phyloP scores from a whole-genome alignment of 2,113 vertebrate species.

The Bubo bubo region DNA sequence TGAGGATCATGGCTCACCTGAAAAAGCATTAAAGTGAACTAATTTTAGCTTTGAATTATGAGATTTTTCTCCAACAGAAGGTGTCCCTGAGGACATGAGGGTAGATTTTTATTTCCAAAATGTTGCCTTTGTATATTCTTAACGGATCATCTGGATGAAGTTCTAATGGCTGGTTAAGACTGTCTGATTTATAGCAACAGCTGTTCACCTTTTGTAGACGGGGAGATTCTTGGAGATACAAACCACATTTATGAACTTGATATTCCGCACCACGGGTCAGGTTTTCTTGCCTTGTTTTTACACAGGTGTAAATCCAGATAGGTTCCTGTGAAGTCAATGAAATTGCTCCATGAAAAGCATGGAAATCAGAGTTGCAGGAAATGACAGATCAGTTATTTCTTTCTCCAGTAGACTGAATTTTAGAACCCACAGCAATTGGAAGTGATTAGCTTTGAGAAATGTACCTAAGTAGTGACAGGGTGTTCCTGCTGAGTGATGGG shows the following conservation, averaged over 20 bases:
- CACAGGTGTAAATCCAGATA: slow-evolving; percentile 55
- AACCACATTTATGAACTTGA: background rate
- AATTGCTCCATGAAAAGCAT: background rate
- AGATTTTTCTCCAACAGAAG: slow-evolving; percentile 44
- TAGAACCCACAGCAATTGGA: background rate
- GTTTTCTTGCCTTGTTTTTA: background rate
- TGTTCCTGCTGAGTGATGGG: background rate
- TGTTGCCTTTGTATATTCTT: slow-evolving; percentile 49
- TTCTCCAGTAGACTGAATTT: background rate
- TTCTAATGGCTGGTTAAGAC: slow-evolving; percentile 25
- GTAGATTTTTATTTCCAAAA: slow-evolving; percentile 56
- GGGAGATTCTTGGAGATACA: background rate
- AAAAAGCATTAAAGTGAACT: slow-evolving; percentile 49
- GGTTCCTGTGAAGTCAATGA: slow-evolving; percentile 32
- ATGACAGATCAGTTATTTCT: background rate
- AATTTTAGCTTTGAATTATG: slow-evolving; percentile 61
- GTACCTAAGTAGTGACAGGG: background rate
- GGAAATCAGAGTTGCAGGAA: slow-evolving; percentile 30
- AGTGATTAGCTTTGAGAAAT: slow-evolving; percentile 23
- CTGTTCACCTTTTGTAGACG: slow-evolving; percentile 52
- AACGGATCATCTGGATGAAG: slow-evolving; percentile 31
- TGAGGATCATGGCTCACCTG: slow-evolving; percentile 24
- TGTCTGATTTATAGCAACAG: slow-evolving; percentile 50
- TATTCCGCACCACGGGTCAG: slow-evolving; percentile 11
- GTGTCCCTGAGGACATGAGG: slow-evolving; percentile 6